Percentiles rank a stretch among this genome's conserved stretches.
Conservation (phyloP, 2,888 invertebrate genomes). For the Hyposoter dolosus region DNA sequence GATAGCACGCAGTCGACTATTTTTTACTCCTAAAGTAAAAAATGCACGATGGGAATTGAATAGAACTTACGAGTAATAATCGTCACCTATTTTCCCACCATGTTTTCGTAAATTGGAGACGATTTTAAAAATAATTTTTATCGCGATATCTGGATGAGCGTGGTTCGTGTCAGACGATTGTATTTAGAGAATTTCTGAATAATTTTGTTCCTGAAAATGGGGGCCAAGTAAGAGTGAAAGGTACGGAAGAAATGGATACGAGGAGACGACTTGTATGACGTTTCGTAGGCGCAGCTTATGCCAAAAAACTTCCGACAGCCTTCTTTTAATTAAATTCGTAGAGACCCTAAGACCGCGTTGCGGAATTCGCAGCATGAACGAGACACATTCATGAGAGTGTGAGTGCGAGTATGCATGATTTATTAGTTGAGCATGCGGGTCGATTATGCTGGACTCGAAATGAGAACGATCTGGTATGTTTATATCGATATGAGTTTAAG, state of each 20-base stretch:
- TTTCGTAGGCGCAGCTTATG: not conserved
- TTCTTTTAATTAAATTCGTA: not conserved
- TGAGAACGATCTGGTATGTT: not conserved
- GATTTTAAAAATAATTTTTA: not conserved
- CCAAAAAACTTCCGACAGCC: not conserved
- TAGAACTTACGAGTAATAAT: slow-evolving; percentile 13
- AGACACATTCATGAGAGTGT: slow-evolving; percentile 46
- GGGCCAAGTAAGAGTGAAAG: not conserved
- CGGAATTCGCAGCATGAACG: slow-evolving; percentile 29
- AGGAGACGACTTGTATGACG: not conserved
- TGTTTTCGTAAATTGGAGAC: not conserved
- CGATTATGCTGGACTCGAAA: slow-evolving; percentile 17
- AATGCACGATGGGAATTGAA: not conserved
- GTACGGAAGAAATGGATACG: not conserved
- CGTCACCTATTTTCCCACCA: slow-evolving; percentile 32
- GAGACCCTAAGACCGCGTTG: not conserved
- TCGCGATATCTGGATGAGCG: no score
- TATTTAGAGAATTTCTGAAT: not conserved
- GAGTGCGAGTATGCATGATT: slow-evolving; percentile 45
- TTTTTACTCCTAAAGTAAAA: slow-evolving; percentile 42
- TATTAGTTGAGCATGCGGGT: slow-evolving; percentile 35
- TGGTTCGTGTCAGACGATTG: not conserved
- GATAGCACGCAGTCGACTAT: slow-evolving; percentile 49
- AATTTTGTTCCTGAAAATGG: not conserved
- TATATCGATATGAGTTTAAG: not conserved